phyloP scores from a whole-genome alignment of 2,888 invertebrate genomes.

The Pollenia griseotomentosa region DNA sequence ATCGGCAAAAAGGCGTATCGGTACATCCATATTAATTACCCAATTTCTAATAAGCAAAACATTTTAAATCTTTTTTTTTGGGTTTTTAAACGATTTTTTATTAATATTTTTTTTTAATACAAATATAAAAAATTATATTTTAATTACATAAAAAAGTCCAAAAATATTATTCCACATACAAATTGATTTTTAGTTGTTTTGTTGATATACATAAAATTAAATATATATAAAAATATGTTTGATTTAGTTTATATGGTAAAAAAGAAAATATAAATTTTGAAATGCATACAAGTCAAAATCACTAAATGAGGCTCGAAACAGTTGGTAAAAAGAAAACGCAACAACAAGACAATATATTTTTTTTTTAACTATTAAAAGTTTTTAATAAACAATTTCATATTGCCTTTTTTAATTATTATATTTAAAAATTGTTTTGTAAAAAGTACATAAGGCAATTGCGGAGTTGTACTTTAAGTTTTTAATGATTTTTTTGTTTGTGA shows the following conservation, averaged over 20 bases:
- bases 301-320: constrained; percentile 45
- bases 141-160: constrained; percentile 64
- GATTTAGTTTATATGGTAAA: constrained; percentile 46
- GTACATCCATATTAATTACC: too few species aligned
- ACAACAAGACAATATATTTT: constrained; percentile 37
- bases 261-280: constrained; percentile 37
- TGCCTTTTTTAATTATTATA: constrained; percentile 21
- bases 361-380: constrained; percentile 24
- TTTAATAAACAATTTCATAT: constrained; percentile 22
- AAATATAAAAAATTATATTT: constrained; percentile 70
- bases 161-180: constrained; percentile 71
- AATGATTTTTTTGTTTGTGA: constrained; percentile 55
- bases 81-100: constrained; percentile 41
- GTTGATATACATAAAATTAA: constrained; percentile 39
- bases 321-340: constrained; percentile 24
- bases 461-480: constrained; percentile 69
- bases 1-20: too few species aligned
- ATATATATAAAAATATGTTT: constrained; percentile 51
- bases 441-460: constrained; percentile 72
- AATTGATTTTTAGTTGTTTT: constrained; percentile 48
- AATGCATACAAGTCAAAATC: constrained; percentile 33
- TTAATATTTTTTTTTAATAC: constrained; percentile 61
- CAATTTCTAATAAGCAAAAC: background rate
- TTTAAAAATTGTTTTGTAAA: constrained; percentile 51
- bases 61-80: background rate